Conservation (phyloP, 2,888 invertebrate genomes). For the Caenorhabditis sp. region DNA sequence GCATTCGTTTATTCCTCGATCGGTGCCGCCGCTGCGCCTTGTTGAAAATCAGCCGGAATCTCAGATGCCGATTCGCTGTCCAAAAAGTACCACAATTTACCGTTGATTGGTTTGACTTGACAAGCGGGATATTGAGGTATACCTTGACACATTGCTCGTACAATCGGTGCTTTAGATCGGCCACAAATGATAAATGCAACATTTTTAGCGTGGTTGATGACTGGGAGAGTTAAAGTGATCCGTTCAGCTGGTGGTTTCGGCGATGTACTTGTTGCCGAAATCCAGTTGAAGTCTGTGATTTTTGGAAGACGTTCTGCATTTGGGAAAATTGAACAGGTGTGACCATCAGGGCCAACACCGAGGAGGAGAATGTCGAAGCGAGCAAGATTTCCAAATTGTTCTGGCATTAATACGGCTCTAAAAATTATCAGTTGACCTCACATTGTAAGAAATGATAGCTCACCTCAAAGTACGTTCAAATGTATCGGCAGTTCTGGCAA, state of each 20-base stretch:
- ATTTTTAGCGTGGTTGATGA: slow-evolving; percentile 83
- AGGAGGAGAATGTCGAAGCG: slow-evolving; percentile 87
- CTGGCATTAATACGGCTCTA: slow-evolving; percentile 29
- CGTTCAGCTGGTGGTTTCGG: slow-evolving; percentile 93
- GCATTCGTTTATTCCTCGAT: slow-evolving; percentile 4
- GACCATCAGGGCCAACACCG: slow-evolving; percentile 93
- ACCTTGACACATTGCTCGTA: slow-evolving; percentile 76
- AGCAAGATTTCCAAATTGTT: slow-evolving; percentile 73
- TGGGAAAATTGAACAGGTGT: slow-evolving; percentile 96
- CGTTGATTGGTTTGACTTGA: slow-evolving; percentile 36
- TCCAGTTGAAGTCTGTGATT: slow-evolving; percentile 74
- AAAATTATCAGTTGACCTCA: background rate
- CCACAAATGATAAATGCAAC: slow-evolving; percentile 88
- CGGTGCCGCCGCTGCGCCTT: slow-evolving; percentile 8
- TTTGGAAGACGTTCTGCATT: slow-evolving; percentile 70
- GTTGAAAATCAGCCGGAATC: slow-evolving; percentile 5
- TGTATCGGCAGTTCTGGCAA: slow-evolving; percentile 13
- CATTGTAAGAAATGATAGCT: too few species aligned
- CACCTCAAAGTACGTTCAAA: slow-evolving; percentile 30
- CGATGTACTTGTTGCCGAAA: slow-evolving; percentile 87
- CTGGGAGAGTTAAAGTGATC: slow-evolving; percentile 88
- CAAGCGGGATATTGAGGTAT: slow-evolving; percentile 29
- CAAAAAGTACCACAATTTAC: slow-evolving; percentile 34
- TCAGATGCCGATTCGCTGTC: slow-evolving; percentile 39
- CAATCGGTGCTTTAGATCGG: slow-evolving; percentile 84